phyloP scores from a whole-genome alignment of 92 coral and sea anemone genomes.

The Porites rus region DNA sequence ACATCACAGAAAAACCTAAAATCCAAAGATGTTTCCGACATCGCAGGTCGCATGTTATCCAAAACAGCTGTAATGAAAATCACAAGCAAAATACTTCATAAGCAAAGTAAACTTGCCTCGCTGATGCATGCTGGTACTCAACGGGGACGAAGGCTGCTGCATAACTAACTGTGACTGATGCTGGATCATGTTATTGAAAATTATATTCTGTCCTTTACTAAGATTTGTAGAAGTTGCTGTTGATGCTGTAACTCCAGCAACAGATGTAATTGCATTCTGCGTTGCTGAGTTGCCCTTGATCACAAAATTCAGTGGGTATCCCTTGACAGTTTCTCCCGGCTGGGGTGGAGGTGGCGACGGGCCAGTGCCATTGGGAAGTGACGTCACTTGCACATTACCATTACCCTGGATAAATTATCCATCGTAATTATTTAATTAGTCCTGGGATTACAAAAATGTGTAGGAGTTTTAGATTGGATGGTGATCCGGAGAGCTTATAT shows the following conservation, averaged over 20 bases:
- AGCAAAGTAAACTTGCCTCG: constrained; percentile 60
- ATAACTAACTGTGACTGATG: constrained; percentile 77
- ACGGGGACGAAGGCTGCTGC: constrained; percentile 81
- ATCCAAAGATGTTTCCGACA: too few relatives aligned
- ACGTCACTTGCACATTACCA: constrained; percentile 71
- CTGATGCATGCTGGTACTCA: constrained; percentile 69
- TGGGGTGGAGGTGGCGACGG: constrained; percentile 88
- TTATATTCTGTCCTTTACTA: constrained; percentile 84
- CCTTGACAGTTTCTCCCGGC: constrained; percentile 72
- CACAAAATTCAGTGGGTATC: constrained; percentile 90
- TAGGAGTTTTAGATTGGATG: too few relatives aligned
- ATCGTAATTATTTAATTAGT: not conserved
- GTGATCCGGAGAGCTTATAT: too few relatives aligned
- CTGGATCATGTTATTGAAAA: constrained; percentile 92
- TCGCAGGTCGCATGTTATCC: too few relatives aligned
- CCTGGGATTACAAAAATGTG: too few relatives aligned
- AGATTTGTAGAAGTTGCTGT: constrained; percentile 47
- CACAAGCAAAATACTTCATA: not conserved
- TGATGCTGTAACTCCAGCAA: constrained; percentile 64
- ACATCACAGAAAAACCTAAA: too few relatives aligned
- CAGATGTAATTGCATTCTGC: constrained; percentile 57
- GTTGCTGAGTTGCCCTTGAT: constrained; percentile 73
- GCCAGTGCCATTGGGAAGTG: constrained; percentile 92
- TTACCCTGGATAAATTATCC: constrained; percentile 42
- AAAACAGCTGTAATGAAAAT: too few relatives aligned